Evolutionary conservation across 2,797 vertebrate genomes (phyloP), one percentile per base, ranked within the genome.

Genomic region (Petrocephalus schoutedeni): DNA sequence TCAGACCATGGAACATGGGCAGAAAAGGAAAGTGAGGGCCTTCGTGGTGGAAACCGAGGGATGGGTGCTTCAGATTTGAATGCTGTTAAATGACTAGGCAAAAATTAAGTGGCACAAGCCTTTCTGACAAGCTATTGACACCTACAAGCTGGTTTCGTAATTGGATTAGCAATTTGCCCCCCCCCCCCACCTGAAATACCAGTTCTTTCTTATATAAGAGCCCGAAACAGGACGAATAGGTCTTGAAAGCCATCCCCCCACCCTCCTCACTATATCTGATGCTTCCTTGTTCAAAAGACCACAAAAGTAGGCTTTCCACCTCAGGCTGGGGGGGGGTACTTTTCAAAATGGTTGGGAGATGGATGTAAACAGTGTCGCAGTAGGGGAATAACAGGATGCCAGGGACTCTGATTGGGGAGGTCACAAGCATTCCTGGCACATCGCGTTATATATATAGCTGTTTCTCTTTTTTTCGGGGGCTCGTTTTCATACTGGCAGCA

Each of bases 41-140:
- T 91, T 91, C 89, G 87, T 64, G 92, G 91, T 59, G 64, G 80
- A 88, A 82, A 88, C 89, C 87, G 91, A 92, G 87, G 91, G 90
- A 90, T 19, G 88, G 90, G 90, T 90, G 91, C 89, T 91, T 93
- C 88, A 91, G 90, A 94, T 95, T 94, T 94, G 89, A 89, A 82
- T 53, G 87, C 90, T 32, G 36, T 90, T 91, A 90, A 88, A 93
- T 89, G 36, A 57, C 86, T 83, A 87, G 88, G 88, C 90, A 85
- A 85, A 89, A 86, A 58, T 89, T 64, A 87, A 87, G 86, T 89
- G 87, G 87, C 74, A 88, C 59, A 74, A 83, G 87, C 82, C 83
- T 90, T 84, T 45, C 71, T 91, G 91, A 92, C 88, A 92, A 89
- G 88, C 83, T 91, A 88, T 67, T 92, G 90, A 91, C 90, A 92